Conservation (phyloP, 2,888 invertebrate genomes). For the Eupithecia inturbata region DNA sequence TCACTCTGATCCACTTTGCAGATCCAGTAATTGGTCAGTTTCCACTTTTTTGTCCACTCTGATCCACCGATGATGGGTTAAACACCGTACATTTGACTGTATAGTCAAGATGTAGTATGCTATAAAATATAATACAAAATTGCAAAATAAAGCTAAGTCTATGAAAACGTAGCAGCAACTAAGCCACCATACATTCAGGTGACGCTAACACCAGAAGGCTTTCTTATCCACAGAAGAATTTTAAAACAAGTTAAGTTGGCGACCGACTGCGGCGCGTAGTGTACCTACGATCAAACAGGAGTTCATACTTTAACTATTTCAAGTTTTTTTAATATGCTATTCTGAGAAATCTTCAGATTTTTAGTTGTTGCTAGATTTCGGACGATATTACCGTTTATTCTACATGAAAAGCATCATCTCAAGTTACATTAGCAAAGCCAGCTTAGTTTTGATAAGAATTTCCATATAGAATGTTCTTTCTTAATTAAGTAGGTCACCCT, state of each 20-base stretch:
- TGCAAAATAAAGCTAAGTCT: not conserved
- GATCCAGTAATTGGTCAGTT: too few species aligned
- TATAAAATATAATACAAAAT: not conserved
- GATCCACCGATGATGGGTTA: too few species aligned
- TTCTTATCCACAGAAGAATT: conserved; percentile 21
- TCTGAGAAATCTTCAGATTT: not conserved
- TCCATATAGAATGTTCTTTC: too few species aligned
- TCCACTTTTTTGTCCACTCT: too few species aligned
- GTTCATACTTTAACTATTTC: not conserved
- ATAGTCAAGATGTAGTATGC: not conserved
- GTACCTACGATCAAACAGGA: not conserved
- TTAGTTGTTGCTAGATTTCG: not conserved
- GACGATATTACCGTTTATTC: too few species aligned
- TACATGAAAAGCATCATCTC: too few species aligned
- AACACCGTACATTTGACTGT: too few species aligned
- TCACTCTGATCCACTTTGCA: too few species aligned
- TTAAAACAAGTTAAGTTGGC: conserved; percentile 12
- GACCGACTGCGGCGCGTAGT: not conserved
- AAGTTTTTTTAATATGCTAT: too few species aligned
- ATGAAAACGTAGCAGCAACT: not conserved
- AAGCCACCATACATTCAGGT: conserved; percentile 11
- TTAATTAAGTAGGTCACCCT: too few species aligned
- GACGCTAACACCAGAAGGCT: conserved; percentile 17
- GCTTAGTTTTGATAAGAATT: too few species aligned
- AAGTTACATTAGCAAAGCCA: too few species aligned